A percentile compares a stretch with the other conserved stretches of the same genome.
Conservation (phyloP, 2,113 vertebrate species). For the Delphinapterus leucas region DNA sequence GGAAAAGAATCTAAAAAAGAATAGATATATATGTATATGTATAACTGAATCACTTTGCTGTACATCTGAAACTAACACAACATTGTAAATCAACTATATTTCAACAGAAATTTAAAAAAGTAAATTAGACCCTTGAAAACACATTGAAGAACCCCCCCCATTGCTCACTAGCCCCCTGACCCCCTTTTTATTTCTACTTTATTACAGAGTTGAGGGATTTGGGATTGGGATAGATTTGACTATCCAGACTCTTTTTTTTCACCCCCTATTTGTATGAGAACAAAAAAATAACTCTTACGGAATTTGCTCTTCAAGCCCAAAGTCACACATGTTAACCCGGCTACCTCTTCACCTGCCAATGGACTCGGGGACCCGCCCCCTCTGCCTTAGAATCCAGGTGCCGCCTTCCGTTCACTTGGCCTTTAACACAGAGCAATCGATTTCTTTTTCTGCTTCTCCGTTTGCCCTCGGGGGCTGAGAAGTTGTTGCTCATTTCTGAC, state of each 20-base stretch:
- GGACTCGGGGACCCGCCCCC: not conserved
- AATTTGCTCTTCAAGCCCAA: not conserved
- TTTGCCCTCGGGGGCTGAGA: not conserved
- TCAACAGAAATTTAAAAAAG: not conserved
- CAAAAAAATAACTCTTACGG: not conserved
- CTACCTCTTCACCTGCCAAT: fast-evolving
- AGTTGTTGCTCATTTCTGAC: not conserved
- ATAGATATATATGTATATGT: not conserved
- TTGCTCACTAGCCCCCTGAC: not conserved
- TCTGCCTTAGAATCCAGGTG: not conserved
- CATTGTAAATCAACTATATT: not conserved
- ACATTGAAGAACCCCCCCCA: fast-evolving
- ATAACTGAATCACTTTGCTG: not conserved
- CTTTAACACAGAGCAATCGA: not conserved
- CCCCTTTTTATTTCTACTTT: not conserved
- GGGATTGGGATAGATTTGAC: not conserved
- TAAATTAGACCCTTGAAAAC: not conserved
- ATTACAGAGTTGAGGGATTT: not conserved
- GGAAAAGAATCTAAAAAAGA: not conserved
- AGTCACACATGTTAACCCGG: fast-evolving
- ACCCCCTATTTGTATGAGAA: not conserved
- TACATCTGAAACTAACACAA: not conserved
- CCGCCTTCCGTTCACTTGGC: not conserved
- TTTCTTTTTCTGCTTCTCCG: not conserved
- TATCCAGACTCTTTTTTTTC: not conserved